Conservation (phyloP, 2,888 invertebrate genomes). For the Thera obeliscata region DNA sequence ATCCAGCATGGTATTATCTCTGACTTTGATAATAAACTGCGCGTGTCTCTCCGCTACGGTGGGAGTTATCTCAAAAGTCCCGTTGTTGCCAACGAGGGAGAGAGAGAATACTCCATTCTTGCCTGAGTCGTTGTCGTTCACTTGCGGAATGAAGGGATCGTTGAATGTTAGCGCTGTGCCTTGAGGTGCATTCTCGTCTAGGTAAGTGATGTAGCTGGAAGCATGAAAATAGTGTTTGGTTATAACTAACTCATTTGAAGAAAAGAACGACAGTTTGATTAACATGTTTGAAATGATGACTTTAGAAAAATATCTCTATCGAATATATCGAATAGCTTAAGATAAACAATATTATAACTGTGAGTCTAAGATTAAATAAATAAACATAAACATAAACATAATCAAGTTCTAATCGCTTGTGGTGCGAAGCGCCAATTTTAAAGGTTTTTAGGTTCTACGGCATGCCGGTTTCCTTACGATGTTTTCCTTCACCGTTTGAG, state of each 20-base stretch:
- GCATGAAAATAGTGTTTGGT: neutral
- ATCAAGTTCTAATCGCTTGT: too few relatives aligned
- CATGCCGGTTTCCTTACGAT: too few relatives aligned
- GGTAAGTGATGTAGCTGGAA: slow-evolving; percentile 88
- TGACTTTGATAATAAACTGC: slow-evolving; percentile 92
- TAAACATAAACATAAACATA: too few relatives aligned
- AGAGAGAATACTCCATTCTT: slow-evolving; percentile 93
- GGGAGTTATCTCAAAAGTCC: slow-evolving; percentile 94
- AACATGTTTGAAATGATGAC: too few relatives aligned
- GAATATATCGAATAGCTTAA: too few relatives aligned
- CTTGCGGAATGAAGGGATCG: slow-evolving; percentile 89
- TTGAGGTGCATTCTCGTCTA: slow-evolving; percentile 92
- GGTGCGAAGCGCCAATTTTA: too few relatives aligned
- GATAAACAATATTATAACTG: too few relatives aligned
- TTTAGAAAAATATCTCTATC: too few relatives aligned
- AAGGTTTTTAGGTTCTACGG: too few relatives aligned
- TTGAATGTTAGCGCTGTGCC: slow-evolving; percentile 90
- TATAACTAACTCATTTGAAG: neutral
- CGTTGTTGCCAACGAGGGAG: slow-evolving; percentile 91
- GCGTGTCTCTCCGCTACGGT: slow-evolving; percentile 91
- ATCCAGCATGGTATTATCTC: slow-evolving; percentile 92
- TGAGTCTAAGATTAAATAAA: too few relatives aligned
- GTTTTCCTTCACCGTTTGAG: too few relatives aligned
- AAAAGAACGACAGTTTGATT: too few relatives aligned
- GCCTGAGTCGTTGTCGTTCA: slow-evolving; percentile 91